These are phyloP conservation scores for Drepana arcuata DNA, from an alignment of 1,140 invertebrate species.

Conservation along the genomic window DNA sequence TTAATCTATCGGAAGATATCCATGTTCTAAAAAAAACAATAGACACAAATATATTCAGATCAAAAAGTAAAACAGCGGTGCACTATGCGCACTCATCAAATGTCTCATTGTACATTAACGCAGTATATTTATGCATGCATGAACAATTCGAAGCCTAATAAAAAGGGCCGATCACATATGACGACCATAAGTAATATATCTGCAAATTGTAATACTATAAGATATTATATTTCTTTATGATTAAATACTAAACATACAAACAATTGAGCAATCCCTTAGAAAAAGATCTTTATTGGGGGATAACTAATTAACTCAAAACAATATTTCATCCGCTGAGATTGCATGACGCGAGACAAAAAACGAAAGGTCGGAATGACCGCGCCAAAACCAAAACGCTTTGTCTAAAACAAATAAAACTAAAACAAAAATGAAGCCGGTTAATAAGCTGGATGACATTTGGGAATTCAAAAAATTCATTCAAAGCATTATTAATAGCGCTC, in stretches of 20 bases:
- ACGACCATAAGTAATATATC: too few species aligned
- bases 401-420: slow-evolving; percentile 63
- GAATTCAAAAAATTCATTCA: slow-evolving; percentile 67
- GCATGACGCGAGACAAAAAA: slow-evolving; percentile 63
- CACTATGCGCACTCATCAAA: not conserved
- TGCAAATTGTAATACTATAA: too few species aligned
- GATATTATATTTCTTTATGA: too few species aligned
- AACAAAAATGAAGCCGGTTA: slow-evolving; percentile 68
- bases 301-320: slow-evolving; percentile 68
- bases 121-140: too few species aligned
- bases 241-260: too few species aligned
- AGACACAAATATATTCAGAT: too few species aligned
- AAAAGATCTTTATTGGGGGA: slow-evolving; percentile 48
- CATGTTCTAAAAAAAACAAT: too few species aligned
- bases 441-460: slow-evolving; percentile 71
- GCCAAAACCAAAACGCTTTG: slow-evolving; percentile 64
- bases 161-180: too few species aligned
- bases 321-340: slow-evolving; percentile 63
- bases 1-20: too few species aligned
- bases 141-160: too few species aligned
- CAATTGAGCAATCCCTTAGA: slow-evolving; percentile 36
- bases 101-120: slow-evolving; percentile 1
- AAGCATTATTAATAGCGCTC: slow-evolving; percentile 64
- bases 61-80: too few species aligned
- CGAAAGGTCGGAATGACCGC: slow-evolving; percentile 60